Conservation (phyloP, 2,888 invertebrate species). For the Dexiosoma caninum region DNA sequence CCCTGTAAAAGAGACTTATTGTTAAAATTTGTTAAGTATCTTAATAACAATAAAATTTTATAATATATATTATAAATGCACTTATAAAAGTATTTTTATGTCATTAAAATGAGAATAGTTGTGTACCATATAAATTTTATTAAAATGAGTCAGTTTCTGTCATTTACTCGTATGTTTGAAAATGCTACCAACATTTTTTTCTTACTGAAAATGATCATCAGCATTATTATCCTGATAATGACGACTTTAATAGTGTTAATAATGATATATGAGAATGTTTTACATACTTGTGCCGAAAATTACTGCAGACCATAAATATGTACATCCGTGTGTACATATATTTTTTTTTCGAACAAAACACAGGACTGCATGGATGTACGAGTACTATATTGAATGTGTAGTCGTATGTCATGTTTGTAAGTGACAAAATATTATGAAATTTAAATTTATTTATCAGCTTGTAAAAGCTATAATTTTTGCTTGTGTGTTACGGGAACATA, state of each 20-base stretch:
- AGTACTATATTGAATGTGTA: no score
- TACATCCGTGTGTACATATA: background rate
- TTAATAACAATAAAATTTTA: constrained; percentile 48
- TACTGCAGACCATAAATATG: background rate
- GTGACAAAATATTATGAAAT: constrained; percentile 52
- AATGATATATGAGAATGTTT: constrained; percentile 42
- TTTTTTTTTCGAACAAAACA: background rate
- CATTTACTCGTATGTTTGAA: constrained; percentile 12
- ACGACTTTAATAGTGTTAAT: constrained; percentile 56
- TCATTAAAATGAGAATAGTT: constrained; percentile 50
- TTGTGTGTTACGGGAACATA: no score
- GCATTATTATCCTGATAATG: constrained; percentile 40
- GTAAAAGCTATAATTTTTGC: background rate
- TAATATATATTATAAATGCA: background rate
- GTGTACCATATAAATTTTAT: constrained; percentile 29
- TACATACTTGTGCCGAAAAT: background rate
- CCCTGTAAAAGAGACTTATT: constrained; percentile 12
- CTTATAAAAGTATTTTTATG: constrained; percentile 43
- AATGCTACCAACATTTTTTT: background rate
- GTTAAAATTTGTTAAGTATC: constrained; percentile 55
- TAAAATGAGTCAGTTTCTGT: constrained; percentile 22
- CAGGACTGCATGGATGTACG: background rate
- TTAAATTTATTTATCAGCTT: constrained; percentile 48
- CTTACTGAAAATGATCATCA: constrained; percentile 30
- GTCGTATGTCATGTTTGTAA: constrained; percentile 48